Evolutionary conservation across 2,797 vertebrate species (phyloP), one percentile per base, ranked within the genome.

Genomic region (Brachymystax lenok): DNA sequence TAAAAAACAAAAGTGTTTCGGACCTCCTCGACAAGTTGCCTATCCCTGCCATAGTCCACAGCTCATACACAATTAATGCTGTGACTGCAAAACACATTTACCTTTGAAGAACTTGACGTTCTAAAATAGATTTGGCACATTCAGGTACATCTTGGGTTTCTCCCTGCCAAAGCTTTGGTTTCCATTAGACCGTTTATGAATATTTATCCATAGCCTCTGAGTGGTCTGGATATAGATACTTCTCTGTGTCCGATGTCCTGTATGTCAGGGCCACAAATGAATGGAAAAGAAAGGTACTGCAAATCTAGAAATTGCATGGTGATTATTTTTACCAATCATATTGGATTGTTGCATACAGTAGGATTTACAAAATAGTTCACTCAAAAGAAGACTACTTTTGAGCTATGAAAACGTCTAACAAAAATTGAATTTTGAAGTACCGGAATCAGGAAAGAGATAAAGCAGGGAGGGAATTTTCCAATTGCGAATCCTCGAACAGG

Each of bases 201-300:
- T 74, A 28, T 74, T 66, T 66, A 66, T 66, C n/a, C 19, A 59
- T 74, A 61, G 19, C n/a, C 35, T 67, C 59, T 74, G 19, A 16
- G 6, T 59, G 17, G 46, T 66, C 67, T 19, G 30, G 6, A 68
- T 30, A 4, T 33, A 13, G 66, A 68, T 35, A 13, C 16, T 14
- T 33, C 63, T 28, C 28, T 28, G 66, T 68, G 66, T 68, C 28
- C 5, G 16, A 10, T 69, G 67, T 69, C 2, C 67, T n/a, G 66
- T 17, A n/a, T 69, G 33, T 69, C 30, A 16, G 14, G 66, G 30
- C 28, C 19, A n/a, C 56, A 59, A 59, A 54, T 54, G 4, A 54
- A 54, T 54, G 52, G 4, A 54, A 19, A 54, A 54, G 10, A 51
- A 14, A 14, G 2, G 52, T 3, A 54, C 51, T 54, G 51, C 17